A percentile compares a stretch with the other conserved stretches of the same genome.
Evolutionary conservation across 2,113 vertebrate species (phyloP).

Genomic region (Hypomesus transpacificus): DNA sequence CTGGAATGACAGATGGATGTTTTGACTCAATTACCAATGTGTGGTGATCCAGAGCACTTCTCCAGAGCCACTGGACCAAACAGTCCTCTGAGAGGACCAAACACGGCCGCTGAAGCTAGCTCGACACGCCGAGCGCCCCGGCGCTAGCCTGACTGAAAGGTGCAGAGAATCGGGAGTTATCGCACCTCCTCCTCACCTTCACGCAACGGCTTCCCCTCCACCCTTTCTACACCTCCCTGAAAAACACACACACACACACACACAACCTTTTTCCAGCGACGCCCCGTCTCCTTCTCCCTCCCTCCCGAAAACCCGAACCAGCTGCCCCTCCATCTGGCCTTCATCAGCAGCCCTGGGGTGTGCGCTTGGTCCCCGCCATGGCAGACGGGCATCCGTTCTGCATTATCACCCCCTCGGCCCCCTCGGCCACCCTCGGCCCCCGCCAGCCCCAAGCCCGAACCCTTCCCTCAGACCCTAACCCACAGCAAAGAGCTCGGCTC

Average conservation of each 20-base stretch:
- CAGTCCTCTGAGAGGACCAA: too few relatives aligned
- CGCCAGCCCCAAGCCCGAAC: constrained; percentile 18
- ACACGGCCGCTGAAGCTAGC: constrained; percentile 18
- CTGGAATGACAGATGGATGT: constrained; percentile 45
- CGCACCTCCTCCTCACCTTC: constrained; percentile 33
- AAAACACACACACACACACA: constrained; percentile 13
- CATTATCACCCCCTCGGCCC: constrained; percentile 40
- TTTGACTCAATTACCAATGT: constrained; percentile 43
- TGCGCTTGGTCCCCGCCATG: constrained; percentile 39
- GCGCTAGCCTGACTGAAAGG: background rate
- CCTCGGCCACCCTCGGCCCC: background rate
- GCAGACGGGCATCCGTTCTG: constrained; percentile 50
- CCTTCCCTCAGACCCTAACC: constrained; percentile 27
- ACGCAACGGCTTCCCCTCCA: constrained; percentile 28
- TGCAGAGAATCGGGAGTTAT: constrained; percentile 31
- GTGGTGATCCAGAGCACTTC: constrained; percentile 30
- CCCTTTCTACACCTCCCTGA: constrained; percentile 42
- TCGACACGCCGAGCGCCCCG: constrained; percentile 1
- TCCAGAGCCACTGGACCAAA: background rate
- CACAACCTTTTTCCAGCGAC: constrained; percentile 5
- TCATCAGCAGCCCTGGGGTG: constrained; percentile 58
- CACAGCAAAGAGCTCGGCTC: constrained; percentile 44
- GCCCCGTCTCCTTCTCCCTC: constrained; percentile 14
- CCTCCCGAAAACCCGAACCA: constrained; percentile 54
- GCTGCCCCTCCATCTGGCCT: constrained; percentile 64